Percentiles rank a stretch among this genome's conserved stretches.
Evolutionary conservation across 1,140 invertebrate genomes (phyloP).

Genomic region (Cherax quadricarinatus): DNA sequence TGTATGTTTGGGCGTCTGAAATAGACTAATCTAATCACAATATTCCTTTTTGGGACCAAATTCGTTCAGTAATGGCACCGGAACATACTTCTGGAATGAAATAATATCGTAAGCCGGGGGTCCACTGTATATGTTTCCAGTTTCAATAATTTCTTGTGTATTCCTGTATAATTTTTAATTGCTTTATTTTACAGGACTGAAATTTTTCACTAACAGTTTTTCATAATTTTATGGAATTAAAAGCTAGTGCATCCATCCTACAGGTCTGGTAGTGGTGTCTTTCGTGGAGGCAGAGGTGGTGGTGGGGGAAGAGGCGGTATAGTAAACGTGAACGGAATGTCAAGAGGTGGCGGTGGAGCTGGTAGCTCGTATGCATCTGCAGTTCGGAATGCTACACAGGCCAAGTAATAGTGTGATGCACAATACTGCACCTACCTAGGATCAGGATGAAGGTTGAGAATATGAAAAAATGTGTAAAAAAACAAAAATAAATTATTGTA

Average conservation of each 20-base stretch:
- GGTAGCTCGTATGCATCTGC: slow-evolving; percentile 53
- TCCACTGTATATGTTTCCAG: no score
- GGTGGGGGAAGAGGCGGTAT: slow-evolving; percentile 72
- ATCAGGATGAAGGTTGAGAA: not conserved
- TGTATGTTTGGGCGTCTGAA: no score
- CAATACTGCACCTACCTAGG: not conserved
- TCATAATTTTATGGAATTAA: no score
- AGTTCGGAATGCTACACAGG: slow-evolving; percentile 56
- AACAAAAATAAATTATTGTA: slow-evolving; percentile 15
- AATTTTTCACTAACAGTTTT: no score
- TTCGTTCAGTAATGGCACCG: no score
- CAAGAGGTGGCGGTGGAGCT: slow-evolving; percentile 45
- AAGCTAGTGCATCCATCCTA: not conserved
- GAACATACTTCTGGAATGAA: no score
- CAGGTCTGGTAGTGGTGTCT: slow-evolving; percentile 72
- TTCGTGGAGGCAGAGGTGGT: slow-evolving; percentile 73
- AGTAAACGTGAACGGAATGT: slow-evolving; percentile 39
- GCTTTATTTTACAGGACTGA: no score
- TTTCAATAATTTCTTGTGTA: no score
- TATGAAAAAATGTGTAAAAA: not conserved
- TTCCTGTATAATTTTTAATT: no score
- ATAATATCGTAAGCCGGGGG: no score
- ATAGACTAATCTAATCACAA: no score
- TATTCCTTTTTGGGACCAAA: no score
- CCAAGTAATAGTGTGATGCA: slow-evolving; percentile 43